Base-by-base conservation (phyloP, 2,888 invertebrate genomes). In the Baccha elongata region DNA sequence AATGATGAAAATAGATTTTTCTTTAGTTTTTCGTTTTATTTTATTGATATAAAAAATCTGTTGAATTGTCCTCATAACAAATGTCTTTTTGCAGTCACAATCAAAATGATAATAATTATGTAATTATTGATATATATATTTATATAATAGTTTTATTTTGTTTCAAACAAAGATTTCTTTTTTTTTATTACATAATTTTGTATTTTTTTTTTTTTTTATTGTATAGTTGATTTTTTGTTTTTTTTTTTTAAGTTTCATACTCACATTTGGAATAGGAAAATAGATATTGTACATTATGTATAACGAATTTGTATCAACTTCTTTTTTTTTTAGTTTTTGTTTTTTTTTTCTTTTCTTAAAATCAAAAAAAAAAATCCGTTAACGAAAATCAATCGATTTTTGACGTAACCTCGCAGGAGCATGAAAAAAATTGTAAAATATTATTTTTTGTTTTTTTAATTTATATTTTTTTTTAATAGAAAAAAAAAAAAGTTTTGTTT, bases 81-180 rank as follows among this genome's bases (percentile, higher is more conserved):
- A 83, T 83, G 83, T 83, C 83, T 83, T 83, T 81, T 78, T 68
- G 83, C 83, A 83, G 83, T 83, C 83, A 83, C 83, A 83, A 83
- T 83, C 64, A 83, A 83, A 83, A 83, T 83, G 83, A 83, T 83
- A 83, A 69, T 74, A 75, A 67, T 78, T 71, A 76, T 68, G 67
- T 44, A 60, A 73, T 76, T 78, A 58, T 64, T 81, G 76, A 83
- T 83, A 78, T 83, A 74, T 73, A 58, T 76, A 52, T 60, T 60
- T 76, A 65, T 81, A 83, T 55, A 78, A 50, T 64, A 55, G 69
- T 72, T 72, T 78, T 74, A 74, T 62, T 78, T 78, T 83, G 72
- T 83, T 72, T 83, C 35, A 68, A 83, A 83, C 83, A 78, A 83
- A 78, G 26, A 21, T 62, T 55, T 72, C 10, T 32, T 78, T 75